These are phyloP conservation scores for Dendrolimus houi DNA, from an alignment of 2,888 invertebrate species.

Conservation along the genomic window DNA sequence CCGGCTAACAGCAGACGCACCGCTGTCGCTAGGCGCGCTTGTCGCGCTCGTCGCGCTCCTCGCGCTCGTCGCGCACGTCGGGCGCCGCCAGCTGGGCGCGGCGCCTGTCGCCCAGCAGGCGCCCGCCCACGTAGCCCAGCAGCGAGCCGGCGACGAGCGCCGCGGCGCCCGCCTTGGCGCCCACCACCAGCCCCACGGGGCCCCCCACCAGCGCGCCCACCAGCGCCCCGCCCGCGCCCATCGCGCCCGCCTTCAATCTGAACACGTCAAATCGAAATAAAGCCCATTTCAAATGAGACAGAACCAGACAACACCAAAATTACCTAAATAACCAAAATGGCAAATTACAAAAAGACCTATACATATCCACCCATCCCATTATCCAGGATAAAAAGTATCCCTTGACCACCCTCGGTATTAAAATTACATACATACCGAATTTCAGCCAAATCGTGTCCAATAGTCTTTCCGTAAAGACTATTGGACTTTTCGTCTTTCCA, in stretches of 20 bases:
- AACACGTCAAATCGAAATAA: no score
- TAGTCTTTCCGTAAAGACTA: no score
- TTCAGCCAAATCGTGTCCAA: no score
- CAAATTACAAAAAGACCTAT: no score
- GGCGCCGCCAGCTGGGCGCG: constrained; percentile 1
- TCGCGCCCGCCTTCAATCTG: constrained; percentile 35
- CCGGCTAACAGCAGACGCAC: constrained; percentile 7
- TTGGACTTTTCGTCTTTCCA: no score
- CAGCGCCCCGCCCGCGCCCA: constrained; percentile 36
- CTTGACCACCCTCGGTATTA: no score
- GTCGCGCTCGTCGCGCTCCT: not conserved
- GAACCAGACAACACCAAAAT: no score
- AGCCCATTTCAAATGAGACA: no score
- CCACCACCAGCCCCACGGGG: constrained; percentile 42
- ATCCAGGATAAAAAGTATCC: no score
- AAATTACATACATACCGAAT: no score
- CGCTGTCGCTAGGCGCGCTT: constrained; percentile 15
- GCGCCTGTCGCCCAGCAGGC: constrained; percentile 15
- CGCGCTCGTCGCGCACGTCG: not conserved
- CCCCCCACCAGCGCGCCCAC: constrained; percentile 44
- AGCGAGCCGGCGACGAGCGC: constrained; percentile 42
- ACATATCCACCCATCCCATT: no score
- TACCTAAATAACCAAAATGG: no score
- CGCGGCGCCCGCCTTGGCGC: constrained; percentile 46
- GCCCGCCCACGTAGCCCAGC: constrained; percentile 32